phyloP scores from a whole-genome alignment of 1,140 invertebrate species.

The Tetramorium alpestre region DNA sequence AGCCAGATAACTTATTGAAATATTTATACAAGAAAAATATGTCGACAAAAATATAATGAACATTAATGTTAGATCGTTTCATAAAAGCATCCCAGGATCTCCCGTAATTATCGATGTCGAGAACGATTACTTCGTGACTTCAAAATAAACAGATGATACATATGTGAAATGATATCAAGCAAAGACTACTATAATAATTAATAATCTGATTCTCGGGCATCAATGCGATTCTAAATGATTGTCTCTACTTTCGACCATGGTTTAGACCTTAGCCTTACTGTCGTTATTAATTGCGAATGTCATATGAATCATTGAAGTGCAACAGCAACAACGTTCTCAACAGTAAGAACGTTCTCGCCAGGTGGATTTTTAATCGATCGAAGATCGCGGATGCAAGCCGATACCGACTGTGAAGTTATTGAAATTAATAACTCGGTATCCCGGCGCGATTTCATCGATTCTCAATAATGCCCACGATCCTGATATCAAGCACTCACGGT shows the following conservation, averaged over 20 bases:
- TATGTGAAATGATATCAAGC: constrained; percentile 1
- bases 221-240: constrained; percentile 50
- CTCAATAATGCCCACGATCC: constrained; percentile 66
- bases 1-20: background rate
- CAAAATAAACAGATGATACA: constrained; percentile 34
- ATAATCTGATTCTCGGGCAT: constrained; percentile 37
- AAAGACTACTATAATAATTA: constrained; percentile 26
- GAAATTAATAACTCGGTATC: constrained; percentile 73
- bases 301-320: constrained; percentile 34
- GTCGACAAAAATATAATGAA: constrained; percentile 9
- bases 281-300: constrained; percentile 48
- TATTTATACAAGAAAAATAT: background rate
- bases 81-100: constrained; percentile 4
- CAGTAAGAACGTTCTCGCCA: background rate
- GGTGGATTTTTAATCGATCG: constrained; percentile 46
- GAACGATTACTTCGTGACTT: constrained; percentile 45
- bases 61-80: constrained; percentile 5
- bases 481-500: constrained; percentile 53
- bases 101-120: constrained; percentile 38
- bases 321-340: background rate
- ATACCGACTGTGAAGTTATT: constrained; percentile 61
- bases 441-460: constrained; percentile 58
- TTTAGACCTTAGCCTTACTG: constrained; percentile 42
- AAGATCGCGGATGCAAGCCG: constrained; percentile 34
- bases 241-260: constrained; percentile 39